A percentile compares a stretch with the other conserved stretches of the same genome.
Evolutionary conservation across 2,113 vertebrate species (phyloP).

Genomic region (Sphyrna mokarran): DNA sequence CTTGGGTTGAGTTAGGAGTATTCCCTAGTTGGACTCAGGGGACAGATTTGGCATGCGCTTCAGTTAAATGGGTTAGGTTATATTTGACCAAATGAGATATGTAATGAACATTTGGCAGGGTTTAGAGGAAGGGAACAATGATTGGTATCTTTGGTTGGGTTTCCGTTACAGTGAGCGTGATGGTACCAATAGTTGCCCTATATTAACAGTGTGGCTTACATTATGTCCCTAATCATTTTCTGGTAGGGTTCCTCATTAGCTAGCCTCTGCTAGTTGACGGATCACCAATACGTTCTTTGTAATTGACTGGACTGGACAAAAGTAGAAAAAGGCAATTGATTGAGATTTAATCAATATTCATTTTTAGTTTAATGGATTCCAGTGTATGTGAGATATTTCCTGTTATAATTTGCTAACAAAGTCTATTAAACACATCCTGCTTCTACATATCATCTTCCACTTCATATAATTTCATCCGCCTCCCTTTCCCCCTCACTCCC

Average conservation of each 20-base stretch:
- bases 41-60: not conserved
- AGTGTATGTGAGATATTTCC: not conserved
- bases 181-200: not conserved
- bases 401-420: not conserved
- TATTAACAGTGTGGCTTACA: not conserved
- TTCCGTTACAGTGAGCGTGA: not conserved
- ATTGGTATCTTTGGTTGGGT: not conserved
- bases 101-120: not conserved
- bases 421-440: not conserved
- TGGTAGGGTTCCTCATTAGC: conserved; percentile 17
- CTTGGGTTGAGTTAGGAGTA: not conserved
- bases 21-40: not conserved
- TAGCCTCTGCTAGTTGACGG: conserved; percentile 24
- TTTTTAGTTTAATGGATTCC: conserved; percentile 36
- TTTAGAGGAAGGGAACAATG: not conserved
- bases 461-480: not conserved
- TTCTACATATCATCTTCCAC: not conserved
- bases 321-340: conserved; percentile 1
- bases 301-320: not conserved
- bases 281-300: not conserved
- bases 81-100: not conserved
- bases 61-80: not conserved
- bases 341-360: conserved; percentile 28
- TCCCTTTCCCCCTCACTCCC: not conserved
- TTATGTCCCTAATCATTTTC: not conserved